These are phyloP conservation scores for Anodontia alba DNA, from an alignment of 2,888 invertebrate genomes.

Conservation along the genomic window DNA sequence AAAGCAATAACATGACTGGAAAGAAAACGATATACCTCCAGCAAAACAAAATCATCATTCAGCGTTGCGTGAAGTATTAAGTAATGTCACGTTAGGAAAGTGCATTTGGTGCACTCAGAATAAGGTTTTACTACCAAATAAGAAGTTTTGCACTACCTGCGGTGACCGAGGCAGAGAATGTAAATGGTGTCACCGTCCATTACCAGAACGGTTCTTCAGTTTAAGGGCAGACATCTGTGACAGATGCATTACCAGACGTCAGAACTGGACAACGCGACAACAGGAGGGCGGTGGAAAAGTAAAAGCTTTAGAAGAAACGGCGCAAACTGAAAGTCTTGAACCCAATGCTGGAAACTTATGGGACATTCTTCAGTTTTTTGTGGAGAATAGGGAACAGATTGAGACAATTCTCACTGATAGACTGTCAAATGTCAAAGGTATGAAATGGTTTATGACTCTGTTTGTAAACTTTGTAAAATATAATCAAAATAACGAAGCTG, in stretches of 20 bases:
- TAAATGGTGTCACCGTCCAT: too few relatives aligned
- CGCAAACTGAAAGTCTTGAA: background rate
- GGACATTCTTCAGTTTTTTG: conserved; percentile 22
- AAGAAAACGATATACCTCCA: background rate
- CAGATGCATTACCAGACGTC: conserved; percentile 28
- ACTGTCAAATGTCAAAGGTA: conserved; percentile 30
- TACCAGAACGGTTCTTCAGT: conserved; percentile 46
- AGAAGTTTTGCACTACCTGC: too few relatives aligned
- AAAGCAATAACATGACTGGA: background rate
- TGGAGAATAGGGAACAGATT: conserved; percentile 17
- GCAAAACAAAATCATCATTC: background rate
- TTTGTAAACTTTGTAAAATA: conserved; percentile 37
- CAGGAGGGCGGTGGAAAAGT: conserved; percentile 1
- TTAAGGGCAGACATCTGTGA: conserved; percentile 39
- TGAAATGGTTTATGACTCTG: conserved; percentile 56
- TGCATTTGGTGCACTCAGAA: background rate
- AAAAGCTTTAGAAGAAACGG: conserved; percentile 7
- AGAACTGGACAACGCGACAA: conserved; percentile 4
- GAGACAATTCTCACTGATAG: background rate
- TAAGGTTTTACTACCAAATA: too few relatives aligned
- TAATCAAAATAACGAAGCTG: conserved; percentile 40
- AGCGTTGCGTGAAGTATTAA: too few relatives aligned
- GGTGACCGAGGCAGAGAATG: conserved; percentile 39
- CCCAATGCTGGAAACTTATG: conserved; percentile 21
- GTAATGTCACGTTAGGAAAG: conserved; percentile 18